phyloP scores from a whole-genome alignment of 2,797 vertebrate genomes.

The Neosilurus mollespiculum region DNA sequence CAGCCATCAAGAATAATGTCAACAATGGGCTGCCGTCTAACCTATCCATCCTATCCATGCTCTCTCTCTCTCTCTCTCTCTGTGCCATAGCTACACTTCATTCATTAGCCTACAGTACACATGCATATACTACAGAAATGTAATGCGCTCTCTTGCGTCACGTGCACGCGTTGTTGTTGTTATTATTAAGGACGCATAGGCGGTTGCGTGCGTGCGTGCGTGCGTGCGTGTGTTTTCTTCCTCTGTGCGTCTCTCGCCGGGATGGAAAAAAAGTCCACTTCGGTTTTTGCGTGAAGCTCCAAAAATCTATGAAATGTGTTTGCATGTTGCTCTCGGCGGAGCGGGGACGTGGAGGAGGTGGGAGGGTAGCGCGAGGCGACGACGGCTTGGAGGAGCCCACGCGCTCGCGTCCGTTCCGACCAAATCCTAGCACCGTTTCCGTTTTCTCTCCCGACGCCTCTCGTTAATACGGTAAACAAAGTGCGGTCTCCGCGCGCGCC shows the following conservation, averaged over 20 bases:
- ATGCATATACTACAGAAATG: constrained; percentile 30
- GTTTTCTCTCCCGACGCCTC: not conserved
- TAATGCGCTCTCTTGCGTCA: not conserved
- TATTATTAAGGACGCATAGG: constrained; percentile 15
- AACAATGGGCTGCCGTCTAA: constrained; percentile 54
- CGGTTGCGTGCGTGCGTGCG: constrained; percentile 16
- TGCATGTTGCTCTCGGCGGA: constrained; percentile 84
- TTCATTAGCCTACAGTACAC: constrained; percentile 52
- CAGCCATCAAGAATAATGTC: constrained; percentile 56
- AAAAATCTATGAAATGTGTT: constrained; percentile 89
- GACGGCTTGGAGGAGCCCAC: constrained; percentile 68
- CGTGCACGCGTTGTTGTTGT: constrained; percentile 12
- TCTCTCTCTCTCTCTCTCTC: constrained; percentile 20
- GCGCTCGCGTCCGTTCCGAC: constrained; percentile 62
- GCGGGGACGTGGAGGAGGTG: constrained; percentile 90
- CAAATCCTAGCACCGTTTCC: constrained; percentile 40
- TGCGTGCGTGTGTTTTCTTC: not conserved
- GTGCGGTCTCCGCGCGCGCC: not conserved
- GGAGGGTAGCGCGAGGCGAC: constrained; percentile 84
- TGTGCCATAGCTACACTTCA: constrained; percentile 54
- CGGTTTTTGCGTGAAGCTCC: constrained; percentile 94
- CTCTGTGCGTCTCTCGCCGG: constrained; percentile 44
- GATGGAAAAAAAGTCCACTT: constrained; percentile 82
- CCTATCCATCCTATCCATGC: constrained; percentile 42
- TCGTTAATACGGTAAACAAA: constrained; percentile 16